Base-by-base conservation (phyloP, 2,113 vertebrate genomes). In the Tragulus kanchil region DNA sequence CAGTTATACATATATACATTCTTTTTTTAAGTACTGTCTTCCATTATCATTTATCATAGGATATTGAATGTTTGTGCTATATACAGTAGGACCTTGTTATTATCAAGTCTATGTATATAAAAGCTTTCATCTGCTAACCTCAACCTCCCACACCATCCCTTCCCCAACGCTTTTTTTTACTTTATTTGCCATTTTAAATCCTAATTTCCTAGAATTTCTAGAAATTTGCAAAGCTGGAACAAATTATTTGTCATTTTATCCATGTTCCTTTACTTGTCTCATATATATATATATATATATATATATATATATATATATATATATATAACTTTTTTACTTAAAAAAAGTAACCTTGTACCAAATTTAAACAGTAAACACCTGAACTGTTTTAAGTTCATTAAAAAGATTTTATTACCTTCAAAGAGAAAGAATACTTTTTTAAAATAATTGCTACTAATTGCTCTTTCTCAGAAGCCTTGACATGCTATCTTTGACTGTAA, bases 341-440 rank as follows among this genome's bases (percentile, higher is more conserved):
- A 78, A 64, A 86, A 73, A 42, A 45, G 7, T 65, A 65, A 96
- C 83, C 71, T 45, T 75, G 1, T 65, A 71, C 65, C 21, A 67
- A 62, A 91, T 90, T 94, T 65, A 85, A 86, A 36, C 48, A 83
- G 69, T 73, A 50, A 83, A 12, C 50, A 85, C 50, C 25, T 87
- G 19, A 14, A 81, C 79, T 73, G 71, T 89, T 78, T 81, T 78
- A 78, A 62, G 6, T 36, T 88, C 87, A 85, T 61, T 93, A 13
- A 83, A 83, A 85, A 79, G 13, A 15, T 79, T 90, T 61, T 95
- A 48, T 81, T 95, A 64, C n/a, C 90, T 96, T 71, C 9, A 84
- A 92, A 79, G 61, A 91, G 3, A 93, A 25, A 17, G 12, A 77
- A 36, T 95, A 59, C 52, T 78, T 56, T 17, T 8, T 54, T 89